A percentile compares a stretch with the other conserved stretches of the same genome.
Evolutionary conservation across 2,113 vertebrate genomes (phyloP).

Genomic region (Psettodes erumei): DNA sequence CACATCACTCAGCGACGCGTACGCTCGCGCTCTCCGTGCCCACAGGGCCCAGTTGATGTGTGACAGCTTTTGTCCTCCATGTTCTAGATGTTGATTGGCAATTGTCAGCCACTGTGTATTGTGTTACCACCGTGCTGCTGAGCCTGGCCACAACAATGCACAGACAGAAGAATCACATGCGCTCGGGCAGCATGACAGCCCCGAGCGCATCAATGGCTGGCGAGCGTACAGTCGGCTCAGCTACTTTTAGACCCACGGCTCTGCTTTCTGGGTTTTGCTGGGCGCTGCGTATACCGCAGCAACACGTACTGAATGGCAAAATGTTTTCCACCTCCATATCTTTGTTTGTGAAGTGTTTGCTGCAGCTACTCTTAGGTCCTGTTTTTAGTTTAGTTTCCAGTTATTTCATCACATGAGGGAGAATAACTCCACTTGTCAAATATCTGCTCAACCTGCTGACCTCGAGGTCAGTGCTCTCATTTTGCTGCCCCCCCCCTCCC

Average conservation of each 20-base stretch:
- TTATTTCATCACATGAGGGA: background rate
- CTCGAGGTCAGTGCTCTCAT: slow-evolving; percentile 26
- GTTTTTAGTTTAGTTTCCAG: background rate
- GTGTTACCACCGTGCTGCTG: slow-evolving; percentile 79
- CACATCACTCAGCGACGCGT: slow-evolving; percentile 38
- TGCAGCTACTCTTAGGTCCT: no score
- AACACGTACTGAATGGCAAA: background rate
- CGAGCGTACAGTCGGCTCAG: slow-evolving; percentile 69
- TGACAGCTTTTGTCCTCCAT: slow-evolving; percentile 77
- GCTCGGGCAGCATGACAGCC: slow-evolving; percentile 17
- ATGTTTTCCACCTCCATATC: background rate
- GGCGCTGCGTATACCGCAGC: background rate
- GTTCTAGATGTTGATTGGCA: slow-evolving; percentile 84
- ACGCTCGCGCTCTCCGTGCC: slow-evolving; percentile 9
- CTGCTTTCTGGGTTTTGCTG: slow-evolving; percentile 65
- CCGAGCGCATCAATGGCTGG: slow-evolving; percentile 57
- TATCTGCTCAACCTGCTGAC: slow-evolving; percentile 7
- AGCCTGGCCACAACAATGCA: slow-evolving; percentile 79
- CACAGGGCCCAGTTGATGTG: slow-evolving; percentile 39
- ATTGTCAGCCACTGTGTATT: slow-evolving; percentile 79
- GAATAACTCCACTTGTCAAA: background rate
- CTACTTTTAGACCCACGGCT: slow-evolving; percentile 60
- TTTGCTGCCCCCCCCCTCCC: background rate
- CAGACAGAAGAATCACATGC: slow-evolving; percentile 64
- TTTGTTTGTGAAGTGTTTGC: background rate